Evolutionary conservation across 2,113 vertebrate species (phyloP), one percentile per base, ranked within the genome.

Genomic region (Cottus gobio): DNA sequence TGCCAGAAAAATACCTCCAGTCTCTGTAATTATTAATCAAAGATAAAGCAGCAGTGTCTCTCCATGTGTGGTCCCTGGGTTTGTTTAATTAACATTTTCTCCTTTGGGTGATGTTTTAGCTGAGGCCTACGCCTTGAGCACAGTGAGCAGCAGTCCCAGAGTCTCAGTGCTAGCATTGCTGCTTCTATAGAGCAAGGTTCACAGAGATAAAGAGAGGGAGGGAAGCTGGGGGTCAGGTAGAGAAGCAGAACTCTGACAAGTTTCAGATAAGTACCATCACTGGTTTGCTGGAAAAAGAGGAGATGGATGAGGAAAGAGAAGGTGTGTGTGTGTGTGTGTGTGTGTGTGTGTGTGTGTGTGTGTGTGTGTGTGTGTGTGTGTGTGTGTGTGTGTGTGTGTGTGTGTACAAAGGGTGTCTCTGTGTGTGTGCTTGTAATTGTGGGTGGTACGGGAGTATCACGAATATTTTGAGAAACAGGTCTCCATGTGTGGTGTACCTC

Each of bases 21-120:
- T 56, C 39, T 63, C 9, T 42, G 56, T 52, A 39, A 48, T 77
- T 36, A 60, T 77, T 64, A 56, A 72, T 56, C 34, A 69, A 42
- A 30, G 57, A 73, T 73, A 44, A 76, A 64, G 24, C 57, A 61
- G 62, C 24, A 26, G 62, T 39, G 62, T 37, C 15, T 72, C 75
- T 73, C 62, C 62, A 37, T 78, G 54, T 76, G 75, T 77, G 72
- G 58, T 72, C 30, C 58, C 52, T 22, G 2, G 71, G 58, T 78
- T 82, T 58, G 20, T 82, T 91, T 85, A 71, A 80, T 82, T 86
- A 87, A 68, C 37, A 61, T 87, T 77, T 82, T 75, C 71, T 77
- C 71, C 75, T 90, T 86, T 63, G 79, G 82, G 85, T 79, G 82
- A 77, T 16, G 15, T 86, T 76, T 89, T 26, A 69, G 64, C 84